Evolutionary conservation across 2,888 invertebrate species (phyloP).

Genomic region (Idaea aversata): DNA sequence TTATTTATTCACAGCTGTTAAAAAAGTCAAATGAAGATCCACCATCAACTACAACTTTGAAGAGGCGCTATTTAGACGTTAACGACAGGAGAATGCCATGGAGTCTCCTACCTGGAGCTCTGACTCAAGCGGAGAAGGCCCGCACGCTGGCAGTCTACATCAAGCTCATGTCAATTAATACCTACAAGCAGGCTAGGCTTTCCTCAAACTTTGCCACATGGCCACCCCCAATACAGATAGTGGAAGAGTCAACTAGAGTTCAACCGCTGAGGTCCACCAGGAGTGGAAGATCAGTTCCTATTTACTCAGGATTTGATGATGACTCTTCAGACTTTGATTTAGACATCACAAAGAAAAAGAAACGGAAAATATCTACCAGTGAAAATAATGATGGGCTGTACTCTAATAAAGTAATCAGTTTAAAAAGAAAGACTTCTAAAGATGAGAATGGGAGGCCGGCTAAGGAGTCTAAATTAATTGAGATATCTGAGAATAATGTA

Average conservation of each 20-base stretch:
- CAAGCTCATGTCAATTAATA: conserved; percentile 69
- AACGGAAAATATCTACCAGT: conserved; percentile 59
- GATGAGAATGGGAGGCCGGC: conserved; percentile 56
- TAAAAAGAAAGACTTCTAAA: conserved; percentile 65
- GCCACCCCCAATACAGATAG: conserved; percentile 69
- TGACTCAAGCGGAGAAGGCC: conserved; percentile 66
- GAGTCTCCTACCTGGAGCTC: conserved; percentile 59
- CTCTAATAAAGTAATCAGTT: conserved; percentile 58
- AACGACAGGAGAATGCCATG: conserved; percentile 72
- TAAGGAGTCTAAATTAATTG: conserved; percentile 53
- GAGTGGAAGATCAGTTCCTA: conserved; percentile 66
- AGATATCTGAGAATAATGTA: conserved; percentile 37
- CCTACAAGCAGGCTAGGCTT: conserved; percentile 63
- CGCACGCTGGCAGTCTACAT: conserved; percentile 66
- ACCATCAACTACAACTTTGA: conserved; percentile 50
- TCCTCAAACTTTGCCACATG: conserved; percentile 59
- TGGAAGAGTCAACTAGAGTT: conserved; percentile 61
- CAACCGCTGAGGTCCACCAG: conserved; percentile 66
- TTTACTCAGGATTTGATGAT: conserved; percentile 70
- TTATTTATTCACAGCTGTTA: conserved; percentile 38
- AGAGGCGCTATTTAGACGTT: conserved; percentile 63
- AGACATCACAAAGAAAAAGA: conserved; percentile 62
- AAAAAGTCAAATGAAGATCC: conserved; percentile 23
- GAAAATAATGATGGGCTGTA: conserved; percentile 53
- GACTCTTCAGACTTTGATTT: conserved; percentile 70